Evolutionary conservation across 2,797 vertebrate species (phyloP).

Genomic region (Spea hammondii): DNA sequence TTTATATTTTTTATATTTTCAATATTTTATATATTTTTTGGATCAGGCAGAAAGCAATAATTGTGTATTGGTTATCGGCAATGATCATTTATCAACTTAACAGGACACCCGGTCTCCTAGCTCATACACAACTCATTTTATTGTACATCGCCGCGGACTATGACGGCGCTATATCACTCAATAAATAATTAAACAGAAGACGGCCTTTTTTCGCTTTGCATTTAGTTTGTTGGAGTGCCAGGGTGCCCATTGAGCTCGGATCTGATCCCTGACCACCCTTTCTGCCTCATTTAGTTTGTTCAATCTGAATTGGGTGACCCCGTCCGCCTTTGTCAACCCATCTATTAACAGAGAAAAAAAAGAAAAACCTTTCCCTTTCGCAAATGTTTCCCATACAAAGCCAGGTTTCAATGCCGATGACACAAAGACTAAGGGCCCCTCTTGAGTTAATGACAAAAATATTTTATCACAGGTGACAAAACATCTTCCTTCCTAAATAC

Average conservation of each 20-base stretch:
- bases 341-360: slow-evolving; percentile 21
- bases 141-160: no score
- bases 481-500: slow-evolving; percentile 44
- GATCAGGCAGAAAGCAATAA: no score
- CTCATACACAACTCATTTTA: no score
- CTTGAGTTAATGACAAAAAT: slow-evolving; percentile 51
- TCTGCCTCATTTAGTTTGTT: slow-evolving; percentile 46
- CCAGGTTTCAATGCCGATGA: slow-evolving; percentile 6
- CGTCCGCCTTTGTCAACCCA: slow-evolving; percentile 43
- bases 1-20: no score
- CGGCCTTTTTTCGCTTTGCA: background rate
- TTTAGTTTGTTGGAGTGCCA: background rate
- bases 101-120: no score
- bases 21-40: no score
- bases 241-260: slow-evolving; percentile 22
- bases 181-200: no score
- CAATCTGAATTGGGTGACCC: slow-evolving; percentile 43
- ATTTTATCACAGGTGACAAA: slow-evolving; percentile 51
- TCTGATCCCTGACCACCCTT: slow-evolving; percentile 41
- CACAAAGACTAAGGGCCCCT: slow-evolving; percentile 39
- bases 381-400: slow-evolving; percentile 44
- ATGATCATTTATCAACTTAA: no score
- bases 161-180: no score
- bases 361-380: slow-evolving; percentile 34
- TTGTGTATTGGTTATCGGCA: no score